Conservation (phyloP, 2,113 vertebrate genomes). For the Scolopax mira region DNA sequence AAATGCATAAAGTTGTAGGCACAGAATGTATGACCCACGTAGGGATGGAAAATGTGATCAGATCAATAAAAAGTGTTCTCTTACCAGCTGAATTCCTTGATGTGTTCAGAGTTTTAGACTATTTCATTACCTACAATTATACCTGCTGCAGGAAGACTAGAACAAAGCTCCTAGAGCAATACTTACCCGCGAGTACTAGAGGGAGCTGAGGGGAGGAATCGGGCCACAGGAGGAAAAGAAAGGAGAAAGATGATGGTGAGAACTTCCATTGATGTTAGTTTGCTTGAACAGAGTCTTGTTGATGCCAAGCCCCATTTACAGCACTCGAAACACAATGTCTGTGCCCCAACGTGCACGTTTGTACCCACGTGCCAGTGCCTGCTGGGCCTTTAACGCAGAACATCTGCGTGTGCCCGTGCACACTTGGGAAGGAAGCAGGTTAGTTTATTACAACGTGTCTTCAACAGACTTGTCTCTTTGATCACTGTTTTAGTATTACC, state of each 20-base stretch:
- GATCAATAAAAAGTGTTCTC: not conserved
- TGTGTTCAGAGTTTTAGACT: not conserved
- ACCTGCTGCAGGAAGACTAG: not conserved
- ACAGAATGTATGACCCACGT: not conserved
- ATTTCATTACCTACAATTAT: not conserved
- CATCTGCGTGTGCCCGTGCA: not conserved
- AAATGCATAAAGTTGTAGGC: not conserved
- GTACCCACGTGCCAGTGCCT: not conserved
- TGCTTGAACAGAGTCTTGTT: not conserved
- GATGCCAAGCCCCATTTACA: not conserved
- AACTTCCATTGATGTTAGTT: not conserved
- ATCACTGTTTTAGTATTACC: conserved; percentile 23
- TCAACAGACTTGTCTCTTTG: not conserved
- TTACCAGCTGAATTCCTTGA: not conserved
- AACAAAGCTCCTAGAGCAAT: not conserved
- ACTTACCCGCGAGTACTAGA: not conserved
- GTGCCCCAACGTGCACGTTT: not conserved
- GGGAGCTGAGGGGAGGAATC: conserved; percentile 4
- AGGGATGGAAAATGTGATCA: not conserved
- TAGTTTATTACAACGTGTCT: not conserved
- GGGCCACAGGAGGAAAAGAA: not conserved
- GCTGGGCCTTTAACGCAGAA: not conserved
- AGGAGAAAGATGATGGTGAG: not conserved
- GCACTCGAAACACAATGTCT: not conserved
- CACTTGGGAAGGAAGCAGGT: not conserved